Evolutionary conservation across 2,113 vertebrate species (phyloP).

Genomic region (Tinamus guttatus): DNA sequence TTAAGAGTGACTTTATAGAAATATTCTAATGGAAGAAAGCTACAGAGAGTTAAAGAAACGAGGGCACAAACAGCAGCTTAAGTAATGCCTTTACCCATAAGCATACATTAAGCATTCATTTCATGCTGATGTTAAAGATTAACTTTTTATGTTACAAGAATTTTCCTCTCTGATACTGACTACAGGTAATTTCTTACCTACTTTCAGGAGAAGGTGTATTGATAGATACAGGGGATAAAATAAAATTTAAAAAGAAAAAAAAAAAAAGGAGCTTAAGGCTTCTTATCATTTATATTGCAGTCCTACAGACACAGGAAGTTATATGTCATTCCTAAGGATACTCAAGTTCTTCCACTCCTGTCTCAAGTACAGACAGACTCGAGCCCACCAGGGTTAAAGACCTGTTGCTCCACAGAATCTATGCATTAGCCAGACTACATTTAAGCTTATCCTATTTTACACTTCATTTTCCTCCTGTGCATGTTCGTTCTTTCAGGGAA

Average conservation of each 20-base stretch:
- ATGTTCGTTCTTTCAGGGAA: not conserved
- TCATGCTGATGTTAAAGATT: not conserved
- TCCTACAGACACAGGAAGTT: not conserved
- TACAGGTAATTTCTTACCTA: not conserved
- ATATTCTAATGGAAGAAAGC: not conserved
- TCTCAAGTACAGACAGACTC: not conserved
- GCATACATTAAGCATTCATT: not conserved
- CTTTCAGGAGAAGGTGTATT: not conserved
- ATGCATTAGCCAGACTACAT: not conserved
- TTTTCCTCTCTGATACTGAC: too few species aligned
- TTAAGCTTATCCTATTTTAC: not conserved
- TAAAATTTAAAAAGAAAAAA: not conserved
- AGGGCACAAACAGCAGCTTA: not conserved
- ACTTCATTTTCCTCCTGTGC: not conserved
- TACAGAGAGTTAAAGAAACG: not conserved
- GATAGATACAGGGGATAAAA: not conserved
- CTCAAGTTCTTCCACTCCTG: not conserved
- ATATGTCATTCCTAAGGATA: not conserved
- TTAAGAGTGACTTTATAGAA: not conserved
- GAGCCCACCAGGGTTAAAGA: not conserved
- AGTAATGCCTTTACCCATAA: not conserved
- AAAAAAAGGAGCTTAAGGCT: not conserved
- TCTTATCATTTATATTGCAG: not conserved
- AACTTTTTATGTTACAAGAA: not conserved
- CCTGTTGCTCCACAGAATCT: not conserved